Evolutionary conservation across 2,888 invertebrate genomes (phyloP), one percentile per base, ranked within the genome.

Genomic region (Poecilobothrus nobilitatus): DNA sequence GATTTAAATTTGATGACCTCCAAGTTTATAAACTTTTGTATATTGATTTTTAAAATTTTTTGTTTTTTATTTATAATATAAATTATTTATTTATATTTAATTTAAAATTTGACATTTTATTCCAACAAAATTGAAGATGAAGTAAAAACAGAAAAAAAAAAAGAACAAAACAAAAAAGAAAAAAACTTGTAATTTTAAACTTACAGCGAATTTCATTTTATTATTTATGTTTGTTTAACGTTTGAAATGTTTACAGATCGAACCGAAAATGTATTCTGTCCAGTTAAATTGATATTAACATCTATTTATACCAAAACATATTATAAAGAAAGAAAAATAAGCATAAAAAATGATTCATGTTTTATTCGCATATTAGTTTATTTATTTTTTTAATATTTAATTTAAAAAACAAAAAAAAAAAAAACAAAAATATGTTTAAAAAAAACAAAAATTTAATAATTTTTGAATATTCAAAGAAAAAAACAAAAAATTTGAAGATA

Each of bases 171-270:
- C 53, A 53, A 53, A 27, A 27, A 27, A 6, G 41, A 9, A 41
- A 41, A 27, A 27, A n/a, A n/a, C n/a, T 27, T 27, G 5, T 4
- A 27, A 27, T 27, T 27, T 41, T 15, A 41, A 53, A 53, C 53
- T 53, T 53, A 53, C 53, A 53, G 53, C 53, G 53, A 53, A 53
- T 53, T 53, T 53, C 53, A 53, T 53, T 53, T 53, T 53, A n/a
- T 53, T 15, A 6, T 12, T 53, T 53, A 15, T 53, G 18, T 53
- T 53, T 53, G 53, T 53, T 41, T 12, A 41, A 41, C 15, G 18
- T 53, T 53, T 53, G 53, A 12, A 18, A n/a, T 53, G 53, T 53
- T 53, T 12, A 53, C 53, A 18, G 53, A 18, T 53, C 15, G 53
- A 53, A 53, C 53, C 53, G 53, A 53, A 18, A 53, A 18, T n/a